A percentile compares a stretch with the other conserved stretches of the same genome.
phyloP scores from a whole-genome alignment of 1,140 invertebrate genomes.

The Zaprionus davidi region DNA sequence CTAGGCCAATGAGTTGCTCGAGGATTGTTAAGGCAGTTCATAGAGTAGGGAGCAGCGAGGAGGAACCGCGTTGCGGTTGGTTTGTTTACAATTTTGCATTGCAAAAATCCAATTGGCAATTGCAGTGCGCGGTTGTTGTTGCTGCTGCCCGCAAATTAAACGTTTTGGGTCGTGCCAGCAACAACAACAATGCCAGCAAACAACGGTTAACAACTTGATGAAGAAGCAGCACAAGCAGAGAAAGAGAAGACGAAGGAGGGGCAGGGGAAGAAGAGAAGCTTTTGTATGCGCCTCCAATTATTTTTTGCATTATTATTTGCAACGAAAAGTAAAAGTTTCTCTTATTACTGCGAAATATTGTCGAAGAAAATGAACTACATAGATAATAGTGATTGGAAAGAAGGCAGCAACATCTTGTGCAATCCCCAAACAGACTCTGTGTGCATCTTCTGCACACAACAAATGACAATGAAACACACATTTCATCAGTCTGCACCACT shows the following conservation, averaged over 20 bases:
- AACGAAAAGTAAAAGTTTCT: slow-evolving; percentile 55
- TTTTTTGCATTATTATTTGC: slow-evolving; percentile 47
- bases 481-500: background rate
- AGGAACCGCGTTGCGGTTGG: slow-evolving; percentile 39
- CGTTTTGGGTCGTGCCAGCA: slow-evolving; percentile 50
- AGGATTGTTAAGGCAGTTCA: slow-evolving; percentile 15
- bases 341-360: slow-evolving; percentile 45
- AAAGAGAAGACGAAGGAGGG: background rate
- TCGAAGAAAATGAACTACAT: slow-evolving; percentile 46
- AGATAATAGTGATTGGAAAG: slow-evolving; percentile 2
- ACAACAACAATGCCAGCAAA: slow-evolving; percentile 12
- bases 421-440: slow-evolving; percentile 8
- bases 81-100: slow-evolving; percentile 50
- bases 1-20: slow-evolving; percentile 27
- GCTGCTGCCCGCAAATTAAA: slow-evolving; percentile 47
- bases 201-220: slow-evolving; percentile 1
- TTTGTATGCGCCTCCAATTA: slow-evolving; percentile 46
- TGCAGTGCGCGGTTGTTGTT: slow-evolving; percentile 33
- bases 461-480: background rate
- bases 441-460: background rate
- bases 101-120: slow-evolving; percentile 48
- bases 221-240: background rate
- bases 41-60: background rate
- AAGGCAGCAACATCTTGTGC: slow-evolving; percentile 29
- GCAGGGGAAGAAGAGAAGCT: background rate